Conservation (phyloP, 2,888 invertebrate genomes). For the Caprella mutica region DNA sequence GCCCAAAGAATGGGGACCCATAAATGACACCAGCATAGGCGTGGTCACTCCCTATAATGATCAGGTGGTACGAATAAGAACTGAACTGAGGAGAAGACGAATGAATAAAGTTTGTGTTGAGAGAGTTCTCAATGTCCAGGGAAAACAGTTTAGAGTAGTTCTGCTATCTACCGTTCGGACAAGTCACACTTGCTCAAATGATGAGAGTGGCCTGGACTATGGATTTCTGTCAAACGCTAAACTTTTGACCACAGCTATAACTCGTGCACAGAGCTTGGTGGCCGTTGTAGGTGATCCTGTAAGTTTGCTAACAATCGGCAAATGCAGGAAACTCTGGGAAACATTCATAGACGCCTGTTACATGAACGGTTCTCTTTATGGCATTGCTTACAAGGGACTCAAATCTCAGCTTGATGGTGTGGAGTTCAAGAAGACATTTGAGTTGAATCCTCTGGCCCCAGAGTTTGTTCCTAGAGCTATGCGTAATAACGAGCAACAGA, state of each 20-base stretch:
- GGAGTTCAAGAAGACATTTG: slow-evolving; percentile 60
- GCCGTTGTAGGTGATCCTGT: slow-evolving; percentile 76
- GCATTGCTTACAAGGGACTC: slow-evolving; percentile 57
- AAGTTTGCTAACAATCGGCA: slow-evolving; percentile 64
- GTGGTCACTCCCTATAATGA: slow-evolving; percentile 76
- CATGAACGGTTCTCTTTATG: slow-evolving; percentile 57
- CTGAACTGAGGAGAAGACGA: slow-evolving; percentile 59
- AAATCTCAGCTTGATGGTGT: slow-evolving; percentile 58
- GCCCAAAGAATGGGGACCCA: slow-evolving; percentile 65
- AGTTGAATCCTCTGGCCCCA: slow-evolving; percentile 67
- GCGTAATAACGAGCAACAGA: too few species aligned
- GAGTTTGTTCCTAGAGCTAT: slow-evolving; percentile 57
- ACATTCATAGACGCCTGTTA: slow-evolving; percentile 60
- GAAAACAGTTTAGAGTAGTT: slow-evolving; percentile 72
- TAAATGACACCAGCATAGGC: slow-evolving; percentile 61
- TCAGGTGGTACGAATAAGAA: slow-evolving; percentile 58
- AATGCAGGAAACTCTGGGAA: slow-evolving; percentile 71
- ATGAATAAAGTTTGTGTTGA: slow-evolving; percentile 68
- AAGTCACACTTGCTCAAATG: slow-evolving; percentile 52
- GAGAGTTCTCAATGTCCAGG: slow-evolving; percentile 70
- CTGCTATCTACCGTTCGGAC: slow-evolving; percentile 68
- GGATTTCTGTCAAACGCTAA: slow-evolving; percentile 66
- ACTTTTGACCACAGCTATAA: slow-evolving; percentile 70
- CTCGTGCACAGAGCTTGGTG: slow-evolving; percentile 65
- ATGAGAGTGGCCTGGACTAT: slow-evolving; percentile 30